Conservation (phyloP, 2,113 vertebrate genomes). For the Machaerirhynchus nigripectus region DNA sequence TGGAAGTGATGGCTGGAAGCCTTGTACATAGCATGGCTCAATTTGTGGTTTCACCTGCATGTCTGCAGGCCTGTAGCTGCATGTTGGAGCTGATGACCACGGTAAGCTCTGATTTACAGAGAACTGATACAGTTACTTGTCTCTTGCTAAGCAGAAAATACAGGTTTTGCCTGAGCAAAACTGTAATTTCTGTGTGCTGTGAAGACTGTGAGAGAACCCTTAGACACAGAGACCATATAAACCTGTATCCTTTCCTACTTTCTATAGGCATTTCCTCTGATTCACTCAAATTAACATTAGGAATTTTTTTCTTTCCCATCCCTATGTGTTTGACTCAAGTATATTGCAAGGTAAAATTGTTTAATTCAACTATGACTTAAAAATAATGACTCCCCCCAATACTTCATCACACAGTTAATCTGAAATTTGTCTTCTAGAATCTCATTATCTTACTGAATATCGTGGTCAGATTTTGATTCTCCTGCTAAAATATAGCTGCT, state of each 20-base stretch:
- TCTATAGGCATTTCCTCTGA: not conserved
- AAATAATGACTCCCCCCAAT: not conserved
- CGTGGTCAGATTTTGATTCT: not conserved
- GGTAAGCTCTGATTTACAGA: not conserved
- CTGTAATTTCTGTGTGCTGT: not conserved
- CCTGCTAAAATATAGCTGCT: conserved; percentile 4
- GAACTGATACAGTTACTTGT: not conserved
- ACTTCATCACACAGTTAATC: not conserved
- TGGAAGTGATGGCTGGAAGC: not conserved
- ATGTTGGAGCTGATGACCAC: not conserved
- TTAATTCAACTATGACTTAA: not conserved
- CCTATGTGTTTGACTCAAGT: not conserved
- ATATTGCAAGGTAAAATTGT: not conserved
- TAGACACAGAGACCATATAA: not conserved
- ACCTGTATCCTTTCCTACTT: not conserved
- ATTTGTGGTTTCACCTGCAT: not conserved
- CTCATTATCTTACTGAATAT: not conserved
- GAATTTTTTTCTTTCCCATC: not conserved
- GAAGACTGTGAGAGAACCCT: not conserved
- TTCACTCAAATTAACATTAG: not conserved
- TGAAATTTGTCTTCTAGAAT: not conserved
- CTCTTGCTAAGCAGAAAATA: not conserved
- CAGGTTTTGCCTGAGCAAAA: not conserved
- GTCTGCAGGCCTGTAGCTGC: not conserved
- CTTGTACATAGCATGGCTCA: not conserved